Conservation (phyloP, 1,140 invertebrate species). For the Zaprionus lachaisei region DNA sequence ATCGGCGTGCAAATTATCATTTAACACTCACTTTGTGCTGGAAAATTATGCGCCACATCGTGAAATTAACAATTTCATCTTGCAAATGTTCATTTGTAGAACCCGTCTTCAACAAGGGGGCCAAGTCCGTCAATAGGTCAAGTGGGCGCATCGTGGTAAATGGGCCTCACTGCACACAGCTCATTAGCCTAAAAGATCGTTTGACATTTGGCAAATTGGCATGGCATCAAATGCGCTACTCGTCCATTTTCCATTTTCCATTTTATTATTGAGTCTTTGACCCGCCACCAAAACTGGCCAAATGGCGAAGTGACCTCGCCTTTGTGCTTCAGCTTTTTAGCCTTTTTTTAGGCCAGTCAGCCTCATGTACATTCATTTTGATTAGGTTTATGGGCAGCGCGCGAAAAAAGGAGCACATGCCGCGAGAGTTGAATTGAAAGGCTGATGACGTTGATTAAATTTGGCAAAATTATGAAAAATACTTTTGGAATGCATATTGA, state of each 20-base stretch:
- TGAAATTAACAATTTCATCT: conserved; percentile 57
- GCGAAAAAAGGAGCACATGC: not conserved
- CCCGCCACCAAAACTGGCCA: conserved; percentile 36
- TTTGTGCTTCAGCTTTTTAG: conserved; percentile 25
- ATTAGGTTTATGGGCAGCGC: conserved; percentile 63
- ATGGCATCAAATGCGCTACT: conserved; percentile 25
- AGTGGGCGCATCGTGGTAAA: not conserved
- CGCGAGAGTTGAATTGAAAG: conserved; percentile 1
- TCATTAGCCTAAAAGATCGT: conserved; percentile 41
- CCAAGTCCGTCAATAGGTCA: conserved; percentile 34
- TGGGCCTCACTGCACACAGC: conserved; percentile 4
- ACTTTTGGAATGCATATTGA: conserved; percentile 38
- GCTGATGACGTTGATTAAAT: conserved; percentile 29
- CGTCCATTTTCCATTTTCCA: not conserved
- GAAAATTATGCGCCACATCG: conserved; percentile 56
- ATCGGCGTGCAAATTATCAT: conserved; percentile 24
- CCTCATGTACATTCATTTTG: conserved; percentile 65
- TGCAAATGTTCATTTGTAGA: conserved; percentile 1
- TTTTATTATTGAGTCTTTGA: conserved; percentile 35
- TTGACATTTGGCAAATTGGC: conserved; percentile 57
- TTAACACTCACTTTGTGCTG: conserved; percentile 37
- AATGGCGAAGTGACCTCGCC: conserved; percentile 55
- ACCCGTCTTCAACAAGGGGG: not conserved
- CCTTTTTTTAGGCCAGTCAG: conserved; percentile 17
- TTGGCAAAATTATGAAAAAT: conserved; percentile 16